A percentile compares a stretch with the other conserved stretches of the same genome.
These are phyloP conservation scores for Triplophysa dalaica DNA, from an alignment of 2,113 vertebrate genomes.

Conservation along the genomic window DNA sequence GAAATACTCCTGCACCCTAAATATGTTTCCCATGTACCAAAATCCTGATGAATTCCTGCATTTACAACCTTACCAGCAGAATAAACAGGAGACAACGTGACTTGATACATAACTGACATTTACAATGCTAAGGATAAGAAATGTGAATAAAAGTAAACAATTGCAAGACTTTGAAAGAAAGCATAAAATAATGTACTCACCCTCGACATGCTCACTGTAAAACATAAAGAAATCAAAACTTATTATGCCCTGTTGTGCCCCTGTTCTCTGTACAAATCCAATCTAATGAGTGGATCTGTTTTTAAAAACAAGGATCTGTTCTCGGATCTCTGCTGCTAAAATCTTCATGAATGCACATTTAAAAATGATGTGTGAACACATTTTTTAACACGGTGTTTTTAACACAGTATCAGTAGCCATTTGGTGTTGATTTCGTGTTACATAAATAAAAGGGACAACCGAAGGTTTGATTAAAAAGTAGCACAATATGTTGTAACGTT, in stretches of 20 bases:
- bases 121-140: background rate
- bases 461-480: too few species aligned
- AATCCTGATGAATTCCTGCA: background rate
- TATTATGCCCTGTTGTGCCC: background rate
- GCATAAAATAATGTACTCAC: slow-evolving; percentile 74
- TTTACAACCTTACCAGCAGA: background rate
- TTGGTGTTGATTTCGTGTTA: too few species aligned
- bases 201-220: slow-evolving; percentile 85
- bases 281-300: background rate
- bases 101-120: background rate
- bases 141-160: background rate
- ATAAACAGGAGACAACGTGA: background rate
- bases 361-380: too few species aligned
- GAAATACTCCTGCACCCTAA: background rate
- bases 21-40: background rate
- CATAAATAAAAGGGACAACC: too few species aligned
- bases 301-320: background rate
- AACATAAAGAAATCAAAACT: slow-evolving; percentile 39
- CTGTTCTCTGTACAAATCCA: background rate
- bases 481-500: too few species aligned
- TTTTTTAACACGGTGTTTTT: too few species aligned
- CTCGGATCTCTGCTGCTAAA: too few species aligned
- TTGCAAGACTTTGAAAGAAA: background rate
- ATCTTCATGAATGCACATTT: too few species aligned
- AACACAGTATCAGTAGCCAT: too few species aligned